Conservation (phyloP, 37 sponge, comb jelly and placozoan species). For the Ianthella basta region DNA sequence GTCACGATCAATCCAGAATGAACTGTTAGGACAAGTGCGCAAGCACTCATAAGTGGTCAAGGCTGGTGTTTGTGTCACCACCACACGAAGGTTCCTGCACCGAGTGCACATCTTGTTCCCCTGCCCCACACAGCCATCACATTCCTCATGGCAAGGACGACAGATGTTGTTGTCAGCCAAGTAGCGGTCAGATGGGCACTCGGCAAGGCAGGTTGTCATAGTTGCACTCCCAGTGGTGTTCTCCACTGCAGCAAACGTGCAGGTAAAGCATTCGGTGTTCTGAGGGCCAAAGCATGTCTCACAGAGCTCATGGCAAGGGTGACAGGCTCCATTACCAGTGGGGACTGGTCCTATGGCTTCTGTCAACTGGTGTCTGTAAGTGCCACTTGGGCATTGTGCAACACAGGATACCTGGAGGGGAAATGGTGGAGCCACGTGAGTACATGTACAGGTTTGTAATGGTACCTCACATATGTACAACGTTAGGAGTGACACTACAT, state of each 20-base stretch:
- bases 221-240: background rate
- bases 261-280: conserved; percentile 14
- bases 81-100: conserved; percentile 15
- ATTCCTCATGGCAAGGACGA: conserved; percentile 48
- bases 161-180: conserved; percentile 12
- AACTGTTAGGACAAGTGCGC: background rate
- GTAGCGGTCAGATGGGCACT: background rate
- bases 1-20: background rate
- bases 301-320: conserved; percentile 36
- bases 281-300: conserved; percentile 6
- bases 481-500: background rate
- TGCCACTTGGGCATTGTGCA: conserved; percentile 16
- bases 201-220: background rate
- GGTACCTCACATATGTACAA: background rate
- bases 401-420: conserved; percentile 24
- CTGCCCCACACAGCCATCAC: conserved; percentile 38
- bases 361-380: conserved; percentile 12
- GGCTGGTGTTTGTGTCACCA: background rate
- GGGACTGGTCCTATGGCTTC: conserved; percentile 10
- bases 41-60: background rate
- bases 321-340: conserved; percentile 5
- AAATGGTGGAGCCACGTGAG: background rate
- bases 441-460: background rate
- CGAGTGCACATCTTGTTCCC: conserved; percentile 19
- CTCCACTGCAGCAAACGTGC: background rate